Base-by-base conservation (phyloP, 2,113 vertebrate species). In the Calidris pygmaea region DNA sequence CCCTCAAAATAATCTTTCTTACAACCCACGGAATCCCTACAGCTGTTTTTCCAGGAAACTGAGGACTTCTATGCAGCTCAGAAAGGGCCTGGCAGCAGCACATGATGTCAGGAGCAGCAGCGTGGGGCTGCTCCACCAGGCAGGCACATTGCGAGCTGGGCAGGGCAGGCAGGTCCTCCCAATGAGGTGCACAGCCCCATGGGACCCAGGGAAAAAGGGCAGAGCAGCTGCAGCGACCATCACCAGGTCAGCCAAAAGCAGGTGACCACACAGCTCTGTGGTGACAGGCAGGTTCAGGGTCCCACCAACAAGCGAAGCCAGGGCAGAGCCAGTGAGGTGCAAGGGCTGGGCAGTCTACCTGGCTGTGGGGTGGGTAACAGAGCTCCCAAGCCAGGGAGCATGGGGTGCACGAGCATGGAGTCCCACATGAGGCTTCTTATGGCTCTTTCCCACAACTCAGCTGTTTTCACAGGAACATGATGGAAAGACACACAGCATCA, bases 21-120 rank as follows among this genome's bases (percentile, higher is more conserved):
- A 21, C 14, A 30, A 7, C 34, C 34, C 55, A 35, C 58, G 34
- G n/a, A 47, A 82, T 41, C 29, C 23, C 10, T 50, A 13, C 43
- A 45, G 24, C 45, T 22, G 26, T 82, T 68, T 60, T 60, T 7
- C 20, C 47, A 27, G 65, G 71, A 70, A 34, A 22, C 1, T 52
- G 37, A 24, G 62, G 80, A 47, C 47, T 39, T 26, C 43, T 24
- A 4, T 2, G 3, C 37, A 39, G 13, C 62, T 68, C 67, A 26
- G 47, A 67, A 83, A 58, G 59, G 35, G 18, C 15, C 30, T 4
- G 3, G 29, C 24, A 74, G 45, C 81, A 71, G 71, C 55, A 56
- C 24, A 12, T 0, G 0, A 10, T 10, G 16, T 20, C 37, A 73
- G 59, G 27, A 59, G 14, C 71, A n/a, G 19, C 41, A 47, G 27